Percentiles rank a stretch among this genome's conserved stretches.
phyloP scores from a whole-genome alignment of 2,113 vertebrate species.

The Etia nguti region DNA sequence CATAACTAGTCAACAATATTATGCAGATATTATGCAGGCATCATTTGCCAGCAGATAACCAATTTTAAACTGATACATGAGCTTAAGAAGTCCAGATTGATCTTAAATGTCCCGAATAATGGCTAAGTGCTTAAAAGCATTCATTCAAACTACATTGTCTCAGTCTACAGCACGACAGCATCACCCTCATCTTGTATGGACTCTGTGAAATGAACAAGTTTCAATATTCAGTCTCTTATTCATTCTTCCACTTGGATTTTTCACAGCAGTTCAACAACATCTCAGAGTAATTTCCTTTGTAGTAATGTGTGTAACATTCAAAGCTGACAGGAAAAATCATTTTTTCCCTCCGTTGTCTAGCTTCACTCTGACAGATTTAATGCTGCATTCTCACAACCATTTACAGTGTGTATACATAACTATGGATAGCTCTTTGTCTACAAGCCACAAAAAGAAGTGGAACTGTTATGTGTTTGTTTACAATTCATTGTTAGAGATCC shows the following conservation, averaged over 20 bases:
- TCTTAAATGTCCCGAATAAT: neutral
- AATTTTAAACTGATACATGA: neutral
- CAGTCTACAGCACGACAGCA: neutral
- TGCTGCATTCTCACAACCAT: neutral
- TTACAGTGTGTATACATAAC: neutral
- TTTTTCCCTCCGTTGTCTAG: neutral
- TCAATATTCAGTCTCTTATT: neutral
- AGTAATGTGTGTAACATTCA: neutral
- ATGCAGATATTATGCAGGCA: neutral
- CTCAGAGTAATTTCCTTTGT: neutral
- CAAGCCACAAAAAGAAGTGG: neutral
- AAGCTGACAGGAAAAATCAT: neutral
- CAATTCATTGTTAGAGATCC: neutral
- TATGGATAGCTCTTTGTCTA: neutral
- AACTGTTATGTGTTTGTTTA: constrained; percentile 24
- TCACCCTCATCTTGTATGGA: neutral
- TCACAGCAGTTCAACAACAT: neutral
- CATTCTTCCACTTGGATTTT: neutral
- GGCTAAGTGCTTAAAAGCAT: neutral
- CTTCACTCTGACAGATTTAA: neutral
- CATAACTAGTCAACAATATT: neutral
- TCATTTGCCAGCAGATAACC: neutral
- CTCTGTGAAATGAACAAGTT: neutral
- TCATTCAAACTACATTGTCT: neutral
- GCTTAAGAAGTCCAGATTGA: neutral